Evolutionary conservation across 2,797 vertebrate genomes (phyloP).

Genomic region (Cynodonichthys magdalenae): DNA sequence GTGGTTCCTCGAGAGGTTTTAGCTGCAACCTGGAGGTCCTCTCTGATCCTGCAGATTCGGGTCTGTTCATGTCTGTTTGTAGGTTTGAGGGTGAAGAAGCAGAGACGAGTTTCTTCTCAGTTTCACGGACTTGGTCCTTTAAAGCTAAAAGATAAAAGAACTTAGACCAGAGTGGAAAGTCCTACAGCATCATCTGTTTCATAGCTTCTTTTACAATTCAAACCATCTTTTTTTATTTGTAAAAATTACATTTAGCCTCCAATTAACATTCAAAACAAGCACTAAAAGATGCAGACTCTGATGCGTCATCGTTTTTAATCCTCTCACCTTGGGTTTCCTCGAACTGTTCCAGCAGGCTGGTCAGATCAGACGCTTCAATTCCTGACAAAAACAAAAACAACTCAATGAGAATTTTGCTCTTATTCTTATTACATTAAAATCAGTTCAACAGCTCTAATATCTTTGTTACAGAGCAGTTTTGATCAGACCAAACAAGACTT

Average conservation of each 20-base stretch:
- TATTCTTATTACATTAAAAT: neutral
- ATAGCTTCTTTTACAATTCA: no score
- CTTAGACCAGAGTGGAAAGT: neutral
- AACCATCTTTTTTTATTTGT: no score
- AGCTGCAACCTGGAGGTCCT: neutral
- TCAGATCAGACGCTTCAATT: slow-evolving; percentile 92
- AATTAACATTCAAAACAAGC: no score
- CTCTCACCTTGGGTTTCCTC: slow-evolving; percentile 92
- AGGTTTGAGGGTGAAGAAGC: slow-evolving; percentile 4
- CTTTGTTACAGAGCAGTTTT: no score
- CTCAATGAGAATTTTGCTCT: neutral
- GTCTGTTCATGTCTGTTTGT: neutral
- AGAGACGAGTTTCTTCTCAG: neutral
- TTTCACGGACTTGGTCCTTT: slow-evolving; percentile 64
- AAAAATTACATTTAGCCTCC: no score
- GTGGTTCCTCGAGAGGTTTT: slow-evolving; percentile 8
- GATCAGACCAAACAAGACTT: no score
- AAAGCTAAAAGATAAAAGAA: slow-evolving; percentile 77
- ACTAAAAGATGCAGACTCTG: no score
- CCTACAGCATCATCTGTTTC: neutral
- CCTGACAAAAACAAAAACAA: slow-evolving; percentile 70
- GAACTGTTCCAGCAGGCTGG: slow-evolving; percentile 94
- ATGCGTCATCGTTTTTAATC: neutral
- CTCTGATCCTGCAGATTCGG: neutral
- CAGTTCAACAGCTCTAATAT: no score